Evolutionary conservation across 2,113 vertebrate genomes (phyloP).

Genomic region (Phoenicopterus ruber): DNA sequence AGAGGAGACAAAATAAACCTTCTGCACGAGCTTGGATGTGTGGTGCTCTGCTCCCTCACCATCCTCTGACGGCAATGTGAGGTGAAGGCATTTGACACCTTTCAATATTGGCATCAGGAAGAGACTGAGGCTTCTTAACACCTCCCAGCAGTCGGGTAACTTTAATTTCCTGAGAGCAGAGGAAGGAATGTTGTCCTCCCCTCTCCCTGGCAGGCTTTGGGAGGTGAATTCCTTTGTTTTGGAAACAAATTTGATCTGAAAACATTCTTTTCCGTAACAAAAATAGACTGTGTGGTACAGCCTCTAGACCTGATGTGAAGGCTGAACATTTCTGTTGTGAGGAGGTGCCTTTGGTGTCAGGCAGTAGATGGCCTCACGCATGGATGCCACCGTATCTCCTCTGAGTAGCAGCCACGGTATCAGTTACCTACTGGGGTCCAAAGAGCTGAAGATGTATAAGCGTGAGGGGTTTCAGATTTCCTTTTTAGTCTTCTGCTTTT

Average conservation of each 20-base stretch:
- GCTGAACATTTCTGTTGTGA: background rate
- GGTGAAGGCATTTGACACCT: constrained; percentile 24
- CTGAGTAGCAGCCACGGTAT: background rate
- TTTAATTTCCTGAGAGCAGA: constrained; percentile 48
- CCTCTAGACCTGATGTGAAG: background rate
- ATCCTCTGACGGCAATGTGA: background rate
- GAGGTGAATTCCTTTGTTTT: constrained; percentile 24
- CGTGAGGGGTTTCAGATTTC: background rate
- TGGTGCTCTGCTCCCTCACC: background rate
- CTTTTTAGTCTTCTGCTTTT: background rate
- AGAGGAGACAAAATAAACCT: constrained; percentile 13
- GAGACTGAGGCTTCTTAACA: background rate
- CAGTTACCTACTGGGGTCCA: background rate
- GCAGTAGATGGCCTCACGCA: background rate
- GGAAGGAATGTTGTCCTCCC: background rate
- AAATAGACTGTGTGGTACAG: background rate
- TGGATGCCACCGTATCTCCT: background rate
- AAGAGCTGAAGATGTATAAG: background rate
- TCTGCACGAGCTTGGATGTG: background rate
- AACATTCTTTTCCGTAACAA: background rate
- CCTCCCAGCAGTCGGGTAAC: background rate
- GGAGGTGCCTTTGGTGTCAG: background rate
- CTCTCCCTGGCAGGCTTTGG: background rate
- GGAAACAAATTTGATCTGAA: background rate
- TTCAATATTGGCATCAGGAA: background rate